Conservation (phyloP, 2,797 vertebrate species). For the Syndactyla subalaris region DNA sequence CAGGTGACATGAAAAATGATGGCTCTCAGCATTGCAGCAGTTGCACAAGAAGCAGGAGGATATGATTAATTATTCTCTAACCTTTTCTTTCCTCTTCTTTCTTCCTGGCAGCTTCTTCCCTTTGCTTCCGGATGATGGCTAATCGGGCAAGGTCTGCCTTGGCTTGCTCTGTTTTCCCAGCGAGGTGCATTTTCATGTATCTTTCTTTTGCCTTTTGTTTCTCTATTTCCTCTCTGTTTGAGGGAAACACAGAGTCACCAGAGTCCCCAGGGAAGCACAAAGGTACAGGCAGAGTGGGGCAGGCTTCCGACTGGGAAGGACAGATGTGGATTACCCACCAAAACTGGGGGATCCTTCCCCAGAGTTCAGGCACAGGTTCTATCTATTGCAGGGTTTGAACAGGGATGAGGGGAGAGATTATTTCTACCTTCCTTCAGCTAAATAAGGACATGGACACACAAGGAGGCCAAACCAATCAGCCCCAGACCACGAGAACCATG, state of each 20-base stretch:
- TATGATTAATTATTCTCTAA: slow-evolving; percentile 29
- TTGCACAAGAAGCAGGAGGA: not conserved
- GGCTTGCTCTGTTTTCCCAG: slow-evolving; percentile 96
- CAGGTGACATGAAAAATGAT: fast-evolving
- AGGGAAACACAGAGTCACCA: not conserved
- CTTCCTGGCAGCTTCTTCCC: slow-evolving; percentile 93
- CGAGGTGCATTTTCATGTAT: slow-evolving; percentile 99
- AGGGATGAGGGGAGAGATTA: not conserved
- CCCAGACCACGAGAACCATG: not conserved
- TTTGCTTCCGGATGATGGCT: slow-evolving; percentile 95
- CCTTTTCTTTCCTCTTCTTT: slow-evolving; percentile 96
- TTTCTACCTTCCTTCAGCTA: not conserved
- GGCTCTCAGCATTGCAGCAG: not conserved
- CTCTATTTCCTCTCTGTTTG: slow-evolving; percentile 94
- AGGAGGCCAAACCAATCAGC: not conserved
- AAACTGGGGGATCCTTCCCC: not conserved
- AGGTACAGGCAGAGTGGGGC: not conserved
- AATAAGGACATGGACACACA: not conserved
- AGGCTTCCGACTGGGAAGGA: too few relatives aligned
- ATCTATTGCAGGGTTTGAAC: not conserved
- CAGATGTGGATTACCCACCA: not conserved
- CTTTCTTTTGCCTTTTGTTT: slow-evolving; percentile 96
- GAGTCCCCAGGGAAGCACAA: fast-evolving
- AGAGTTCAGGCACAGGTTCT: not conserved
- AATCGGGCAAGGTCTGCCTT: slow-evolving; percentile 95